Evolutionary conservation across 1,140 invertebrate species (phyloP), one percentile per base, ranked within the genome.

Genomic region (Antheraea pernyi): DNA sequence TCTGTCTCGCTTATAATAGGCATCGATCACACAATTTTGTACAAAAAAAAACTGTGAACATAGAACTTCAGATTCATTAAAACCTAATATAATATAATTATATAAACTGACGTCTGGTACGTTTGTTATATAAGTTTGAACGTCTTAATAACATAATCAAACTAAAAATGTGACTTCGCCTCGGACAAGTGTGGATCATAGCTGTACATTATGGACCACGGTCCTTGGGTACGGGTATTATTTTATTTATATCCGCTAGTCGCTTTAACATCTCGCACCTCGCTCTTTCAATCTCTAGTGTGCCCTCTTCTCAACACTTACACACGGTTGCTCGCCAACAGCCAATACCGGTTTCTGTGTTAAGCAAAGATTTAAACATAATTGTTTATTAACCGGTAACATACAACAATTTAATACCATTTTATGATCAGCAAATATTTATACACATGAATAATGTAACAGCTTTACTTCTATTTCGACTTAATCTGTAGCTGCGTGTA

Each of bases 171-270:
- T 30, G 11, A 19, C 9, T 19, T 8, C 11, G 48, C 30, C 4
- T 16, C 36, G 65, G 79, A 71, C 16, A 53, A 59, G 76, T 78
- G 73, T 67, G 75, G 83, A 84, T 67, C 65, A 39, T 30, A 76
- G 22, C 13, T 67, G 76, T 76, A 78, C 81, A 76, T 86, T 84
- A 83, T 82, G 84, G 82, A 73, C 78, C 75, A 83, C 76, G 77
- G 74, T 81, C 77, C 81, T 76, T 78, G 76, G 84, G 69, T 79
- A 86, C 81, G 79, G 11, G 77, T 83, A 76, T 84, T 85, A 83
- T 88, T 89, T 89, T 89, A 88, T 89, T 89, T 89, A 84, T 88
- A 84, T 71, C 83, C 79, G 75, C 68, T 72, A 79, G 64, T 48
- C 64, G 30, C 62, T 76, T 77, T 81, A 76, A 82, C 80, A 84